Evolutionary conservation across 2,113 vertebrate genomes (phyloP), one percentile per base, ranked within the genome.

Genomic region (Clarias batrachus): DNA sequence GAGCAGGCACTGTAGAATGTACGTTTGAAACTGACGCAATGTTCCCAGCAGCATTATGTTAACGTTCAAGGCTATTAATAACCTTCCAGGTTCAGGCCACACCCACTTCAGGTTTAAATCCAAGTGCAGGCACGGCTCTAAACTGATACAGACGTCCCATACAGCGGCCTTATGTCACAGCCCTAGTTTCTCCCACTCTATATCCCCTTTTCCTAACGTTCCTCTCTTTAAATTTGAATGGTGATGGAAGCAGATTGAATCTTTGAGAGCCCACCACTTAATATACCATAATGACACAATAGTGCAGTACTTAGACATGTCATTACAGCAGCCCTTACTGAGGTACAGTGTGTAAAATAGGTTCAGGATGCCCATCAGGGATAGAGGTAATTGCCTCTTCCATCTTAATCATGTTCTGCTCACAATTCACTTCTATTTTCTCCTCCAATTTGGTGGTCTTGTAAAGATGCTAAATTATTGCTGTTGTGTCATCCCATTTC

Each of bases 341-440:
- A 83, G 86, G 81, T 83, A 78, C 62, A 78, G 60, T 83, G 71
- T 83, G 73, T 77, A 83, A 77, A 83, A 81, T 68, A 78, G 73
- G 71, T 8, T n/a, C 81, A 83, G 56, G 81, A 83, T 68, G 59
- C 52, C 71, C 81, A 83, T 68, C 71, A 87, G 52, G 71, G 71
- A 66, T 41, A 48, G 25, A 54, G 59, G 85, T 88, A 86, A 90
- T 88, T 88, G 87, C 87, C 59, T 65, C 68, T 90, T 90, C 78
- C 89, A 90, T 90, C 89, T 88, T 88, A 90, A 88, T 86, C 89
- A 90, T 73, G 73, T 82, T 33, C 86, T 23, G 52, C 63, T 81
- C 82, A 85, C 82, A 83, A 81, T 84, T 88, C 84, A 84, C 77
- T 88, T 86, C 56, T 88, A 57, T 88, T 90, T 88, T 88, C 82